Conservation (phyloP, 2,113 vertebrate genomes). For the Henicopernis longicauda region DNA sequence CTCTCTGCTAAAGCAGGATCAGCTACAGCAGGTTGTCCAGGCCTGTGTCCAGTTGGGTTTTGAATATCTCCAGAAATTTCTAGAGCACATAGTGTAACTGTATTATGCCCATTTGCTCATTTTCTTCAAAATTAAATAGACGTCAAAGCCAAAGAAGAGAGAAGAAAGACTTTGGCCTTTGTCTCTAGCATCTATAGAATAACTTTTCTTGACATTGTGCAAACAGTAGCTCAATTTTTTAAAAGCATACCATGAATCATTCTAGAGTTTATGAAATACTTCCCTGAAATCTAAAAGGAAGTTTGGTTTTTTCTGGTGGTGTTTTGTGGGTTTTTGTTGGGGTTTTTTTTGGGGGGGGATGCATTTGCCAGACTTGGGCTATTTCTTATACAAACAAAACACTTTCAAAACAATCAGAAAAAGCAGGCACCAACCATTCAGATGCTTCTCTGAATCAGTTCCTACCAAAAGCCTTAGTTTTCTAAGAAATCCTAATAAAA, state of each 20-base stretch:
- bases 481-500: not conserved
- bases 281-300: not conserved
- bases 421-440: not conserved
- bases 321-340: no score
- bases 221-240: not conserved
- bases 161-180: not conserved
- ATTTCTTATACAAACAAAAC: not conserved
- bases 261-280: not conserved
- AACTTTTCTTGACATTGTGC: not conserved
- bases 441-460: not conserved
- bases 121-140: not conserved
- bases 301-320: not conserved
- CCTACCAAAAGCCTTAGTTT: not conserved
- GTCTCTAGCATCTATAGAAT: not conserved
- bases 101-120: not conserved
- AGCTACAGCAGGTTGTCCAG: not conserved
- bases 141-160: not conserved
- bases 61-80: not conserved
- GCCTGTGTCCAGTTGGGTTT: not conserved
- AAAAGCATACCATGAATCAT: not conserved
- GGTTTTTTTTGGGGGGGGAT: accelerated
- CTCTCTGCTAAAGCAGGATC: not conserved
- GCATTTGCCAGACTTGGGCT: not conserved
- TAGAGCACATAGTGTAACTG: not conserved
- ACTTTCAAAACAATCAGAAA: not conserved